Evolutionary conservation across 2,797 vertebrate species (phyloP), one percentile per base, ranked within the genome.

Genomic region (Momotus momota): DNA sequence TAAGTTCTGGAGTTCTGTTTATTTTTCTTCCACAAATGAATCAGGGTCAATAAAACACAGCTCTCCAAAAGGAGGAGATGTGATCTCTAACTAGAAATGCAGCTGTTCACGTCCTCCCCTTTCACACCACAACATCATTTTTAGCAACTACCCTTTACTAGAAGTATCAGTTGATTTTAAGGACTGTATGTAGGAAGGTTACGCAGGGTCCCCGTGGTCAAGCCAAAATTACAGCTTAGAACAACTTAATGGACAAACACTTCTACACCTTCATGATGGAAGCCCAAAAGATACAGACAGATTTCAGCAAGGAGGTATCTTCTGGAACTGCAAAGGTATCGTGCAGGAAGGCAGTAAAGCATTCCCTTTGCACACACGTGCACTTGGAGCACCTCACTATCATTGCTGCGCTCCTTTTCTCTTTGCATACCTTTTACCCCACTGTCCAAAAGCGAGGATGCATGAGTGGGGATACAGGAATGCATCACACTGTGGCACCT

Each of bases 91-190:
- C 69, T 51, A 85, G 55, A 86, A 92, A 86, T 27, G 55, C 72
- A 88, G 75, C 69, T 91, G 77, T 54, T 49, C 80, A 72, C 19
- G 27, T 49, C 45, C 27, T 14, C 38, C 38, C 38, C 43, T 72
- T 90, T 74, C 38, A 65, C 3, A 1, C 54, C 58, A 55, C 31
- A 64, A 64, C 31, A 38, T 52, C 73, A 55, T 48, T 88, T 91
- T 80, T 60, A 79, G 67, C 8, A 23, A 70, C 43, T 84, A 66
- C 79, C 54, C 58, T 92, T 88, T 94, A 83, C 95, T 83, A 88
- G 69, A 78, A 67, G 75, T 74, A 97, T 73, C 80, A 82, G 77
- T 69, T 96, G 82, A 95, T 96, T 96, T 94, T 93, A 93, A 86
- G 91, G 84, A 86, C 74, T 72, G 33, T 75, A 94, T 72, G 55